Evolutionary conservation across 2,888 invertebrate genomes (phyloP), one percentile per base, ranked within the genome.

Genomic region (Hirtodrosophila confusa): DNA sequence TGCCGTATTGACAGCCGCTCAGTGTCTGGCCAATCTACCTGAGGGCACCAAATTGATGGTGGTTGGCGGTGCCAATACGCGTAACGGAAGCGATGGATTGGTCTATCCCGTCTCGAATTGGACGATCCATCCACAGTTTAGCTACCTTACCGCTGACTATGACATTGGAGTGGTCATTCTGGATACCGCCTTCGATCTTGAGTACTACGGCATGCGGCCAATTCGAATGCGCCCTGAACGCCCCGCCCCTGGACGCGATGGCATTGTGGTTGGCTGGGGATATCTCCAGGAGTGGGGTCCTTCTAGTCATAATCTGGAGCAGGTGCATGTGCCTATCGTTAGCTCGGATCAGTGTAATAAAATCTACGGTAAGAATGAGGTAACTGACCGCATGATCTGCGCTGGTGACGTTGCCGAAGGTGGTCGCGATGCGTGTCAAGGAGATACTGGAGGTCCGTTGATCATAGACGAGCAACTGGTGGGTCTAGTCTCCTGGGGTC

Each of bases 351-450:
- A 88, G 0, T 94, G 94, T 64, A 82, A 74, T 4, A 60, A 75
- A 0, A 92, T 92, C 0, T 94, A 94, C 74, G 80, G 92, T 4
- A 37, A n/a, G 3, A 84, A 84, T 0, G 90, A 72, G 10, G 92
- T 92, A 23, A 93, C 93, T 0, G 80, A 92, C 0, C 91, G 90
- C 0, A 94, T 94, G 93, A 85, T 94, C 0, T 94, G 94, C 77
- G 94, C 94, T 23, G 94, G 94, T 0, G 54, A 75, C 53, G 48
- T 78, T 3, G 29, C 10, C 0, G 43, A 66, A 71, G 90, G 88
- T 0, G 90, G 92, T 0, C 87, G 90, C 39, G 93, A 93, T 69
- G 92, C 92, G 10, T 93, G 93, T 53, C 92, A 91, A 65, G 91
- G 89, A 7, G 91, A 91, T 44, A 89, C 91, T 0, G 91, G 91